These are phyloP conservation scores for Cephonodes hylas DNA, from an alignment of 2,888 invertebrate species.

Conservation along the genomic window DNA sequence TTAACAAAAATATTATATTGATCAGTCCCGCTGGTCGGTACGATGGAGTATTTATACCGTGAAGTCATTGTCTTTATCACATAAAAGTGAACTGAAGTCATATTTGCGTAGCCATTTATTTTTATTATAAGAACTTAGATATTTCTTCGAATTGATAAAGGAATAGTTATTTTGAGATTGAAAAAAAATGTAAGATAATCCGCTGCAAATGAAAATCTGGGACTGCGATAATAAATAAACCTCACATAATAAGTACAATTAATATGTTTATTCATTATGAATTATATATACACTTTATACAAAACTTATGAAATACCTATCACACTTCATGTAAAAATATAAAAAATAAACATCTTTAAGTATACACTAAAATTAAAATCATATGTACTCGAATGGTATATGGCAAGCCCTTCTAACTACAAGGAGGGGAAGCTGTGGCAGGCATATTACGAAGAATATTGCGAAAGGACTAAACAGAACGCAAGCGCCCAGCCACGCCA, in stretches of 20 bases:
- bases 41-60: too few species aligned
- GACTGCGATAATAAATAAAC: not conserved
- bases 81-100: too few species aligned
- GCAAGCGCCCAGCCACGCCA: slow-evolving; percentile 83
- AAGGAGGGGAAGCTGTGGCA: slow-evolving; percentile 86
- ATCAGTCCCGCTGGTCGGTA: too few species aligned
- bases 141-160: too few species aligned
- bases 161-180: too few species aligned
- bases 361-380: slow-evolving; percentile 17
- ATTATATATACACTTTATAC: slow-evolving; percentile 50
- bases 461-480: slow-evolving; percentile 85
- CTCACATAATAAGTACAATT: slow-evolving; percentile 13
- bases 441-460: slow-evolving; percentile 83
- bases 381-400: slow-evolving; percentile 85
- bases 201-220: too few species aligned
- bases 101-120: too few species aligned
- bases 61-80: too few species aligned
- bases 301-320: slow-evolving; percentile 32
- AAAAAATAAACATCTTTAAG: slow-evolving; percentile 12
- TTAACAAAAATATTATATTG: too few species aligned
- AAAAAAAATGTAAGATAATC: not conserved
- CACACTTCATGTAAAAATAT: slow-evolving; percentile 10
- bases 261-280: slow-evolving; percentile 36
- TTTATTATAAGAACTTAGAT: too few species aligned
- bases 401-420: slow-evolving; percentile 84